Percentiles rank a stretch among this genome's conserved stretches.
phyloP scores from a whole-genome alignment of 1,140 invertebrate species.

The Ostrea edulis region DNA sequence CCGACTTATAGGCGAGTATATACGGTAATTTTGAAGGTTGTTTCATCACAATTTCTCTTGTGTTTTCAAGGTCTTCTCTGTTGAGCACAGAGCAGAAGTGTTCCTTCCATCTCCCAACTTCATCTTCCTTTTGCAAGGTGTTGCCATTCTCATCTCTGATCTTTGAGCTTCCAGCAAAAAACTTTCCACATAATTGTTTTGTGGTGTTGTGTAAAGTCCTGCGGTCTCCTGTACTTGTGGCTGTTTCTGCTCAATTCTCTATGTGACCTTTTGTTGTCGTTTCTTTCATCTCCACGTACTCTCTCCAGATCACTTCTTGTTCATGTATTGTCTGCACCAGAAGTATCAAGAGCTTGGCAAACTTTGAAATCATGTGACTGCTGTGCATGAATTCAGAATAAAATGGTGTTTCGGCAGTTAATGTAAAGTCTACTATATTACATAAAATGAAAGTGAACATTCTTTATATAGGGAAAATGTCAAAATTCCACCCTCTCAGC shows the following conservation, averaged over 20 bases:
- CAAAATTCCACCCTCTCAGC: too few relatives aligned
- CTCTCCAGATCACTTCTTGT: neutral
- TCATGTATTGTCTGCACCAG: neutral
- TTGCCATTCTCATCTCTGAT: neutral
- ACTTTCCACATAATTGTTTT: neutral
- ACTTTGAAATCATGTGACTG: too few relatives aligned
- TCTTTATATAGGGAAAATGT: too few relatives aligned
- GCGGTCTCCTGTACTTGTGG: neutral
- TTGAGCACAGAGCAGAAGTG: neutral
- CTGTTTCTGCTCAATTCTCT: neutral
- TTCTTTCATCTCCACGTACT: neutral
- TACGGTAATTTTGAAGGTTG: neutral
- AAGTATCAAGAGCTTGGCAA: too few relatives aligned
- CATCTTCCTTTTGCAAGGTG: neutral
- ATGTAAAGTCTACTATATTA: too few relatives aligned
- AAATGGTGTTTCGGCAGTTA: too few relatives aligned
- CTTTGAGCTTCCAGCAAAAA: neutral
- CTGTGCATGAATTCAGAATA: too few relatives aligned
- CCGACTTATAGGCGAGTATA: too few relatives aligned
- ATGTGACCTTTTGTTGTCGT: neutral
- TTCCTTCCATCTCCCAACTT: neutral
- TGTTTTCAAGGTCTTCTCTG: neutral
- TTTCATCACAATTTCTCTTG: neutral
- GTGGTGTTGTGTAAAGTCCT: neutral
- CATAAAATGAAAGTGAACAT: neutral